Evolutionary conservation across 2,113 vertebrate genomes (phyloP).

Genomic region (Pandion haliaetus): DNA sequence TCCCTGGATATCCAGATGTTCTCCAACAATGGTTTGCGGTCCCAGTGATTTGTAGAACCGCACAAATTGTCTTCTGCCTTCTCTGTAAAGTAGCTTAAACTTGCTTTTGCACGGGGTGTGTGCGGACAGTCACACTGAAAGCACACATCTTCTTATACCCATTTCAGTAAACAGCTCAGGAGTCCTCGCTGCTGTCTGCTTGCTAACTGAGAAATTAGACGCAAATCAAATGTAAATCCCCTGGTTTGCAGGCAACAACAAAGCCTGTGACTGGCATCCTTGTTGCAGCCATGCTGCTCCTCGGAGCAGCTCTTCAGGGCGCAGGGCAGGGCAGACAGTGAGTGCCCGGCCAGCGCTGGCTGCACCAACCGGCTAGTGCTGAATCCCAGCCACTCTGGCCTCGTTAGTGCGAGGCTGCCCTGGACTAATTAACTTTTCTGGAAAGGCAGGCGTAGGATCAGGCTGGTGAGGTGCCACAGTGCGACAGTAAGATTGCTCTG

Average conservation of each 20-base stretch:
- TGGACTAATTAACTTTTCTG: background rate
- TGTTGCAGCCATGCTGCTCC: fast-evolving
- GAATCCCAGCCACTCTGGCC: background rate
- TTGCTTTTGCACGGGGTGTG: background rate
- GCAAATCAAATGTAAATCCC: background rate
- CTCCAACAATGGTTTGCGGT: background rate
- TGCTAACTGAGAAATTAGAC: background rate
- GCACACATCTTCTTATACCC: background rate
- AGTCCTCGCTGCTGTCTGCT: background rate
- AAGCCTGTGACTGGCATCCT: background rate
- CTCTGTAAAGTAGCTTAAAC: background rate
- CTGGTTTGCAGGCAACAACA: fast-evolving
- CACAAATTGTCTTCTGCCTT: background rate
- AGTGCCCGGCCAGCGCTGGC: background rate
- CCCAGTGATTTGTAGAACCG: background rate
- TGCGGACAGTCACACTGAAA: background rate
- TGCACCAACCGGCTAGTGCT: background rate
- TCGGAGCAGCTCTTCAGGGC: fast-evolving
- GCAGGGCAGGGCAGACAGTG: fast-evolving
- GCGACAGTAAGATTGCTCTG: background rate
- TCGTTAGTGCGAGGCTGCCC: background rate
- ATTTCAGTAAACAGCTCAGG: background rate
- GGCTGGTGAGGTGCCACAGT: background rate
- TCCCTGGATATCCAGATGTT: background rate
- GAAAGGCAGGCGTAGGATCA: background rate